Evolutionary conservation across 2,113 vertebrate species (phyloP), one percentile per base, ranked within the genome.

Genomic region (Amblyornis subalaris): DNA sequence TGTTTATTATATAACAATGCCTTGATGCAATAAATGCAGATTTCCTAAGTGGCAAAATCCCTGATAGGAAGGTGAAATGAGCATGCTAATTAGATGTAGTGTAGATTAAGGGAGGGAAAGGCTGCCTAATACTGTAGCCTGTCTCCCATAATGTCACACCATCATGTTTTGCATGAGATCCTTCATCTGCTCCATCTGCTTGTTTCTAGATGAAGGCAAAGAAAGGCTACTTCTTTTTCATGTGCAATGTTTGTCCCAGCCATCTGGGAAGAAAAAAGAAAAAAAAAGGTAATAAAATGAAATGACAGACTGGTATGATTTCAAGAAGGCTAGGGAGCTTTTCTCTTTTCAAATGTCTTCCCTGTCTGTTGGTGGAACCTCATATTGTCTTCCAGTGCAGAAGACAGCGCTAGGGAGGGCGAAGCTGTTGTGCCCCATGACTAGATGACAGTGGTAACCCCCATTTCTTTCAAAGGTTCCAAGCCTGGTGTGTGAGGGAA

Each of bases 321-420:
- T 73, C 20, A 73, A 36, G 38, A 76, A 73, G 28, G 19, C 25
- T 55, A 26, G 17, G 28, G 71, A 81, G 18, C 6, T 69, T 73
- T 65, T 23, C 8, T 33, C 42, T 78, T 88, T 60, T 18, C 40
- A 47, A 8, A 44, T 35, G 6, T 60, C 26, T 38, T 24, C 10
- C 0, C 1, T 75, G 9, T 53, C 35, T 78, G 24, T 58, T 93
- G 14, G 35, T 81, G 31, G 16, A 82, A 48, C 11, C 16, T 75
- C 20, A 6, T 42, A 21, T 21, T 78, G 55, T 42, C 26, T 47
- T 72, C 12, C 22, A 70, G 20, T 31, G 10, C 14, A 78, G 35
- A n/a, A 50, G 44, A 57, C 23, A 36, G 29, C 0, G 0, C 12
- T 45, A 14, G 26, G 16, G 26, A 64, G 8, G 8, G 3, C 38